Evolutionary conservation across 2,113 vertebrate genomes (phyloP), one percentile per base, ranked within the genome.

Genomic region (Camelus dromedarius): DNA sequence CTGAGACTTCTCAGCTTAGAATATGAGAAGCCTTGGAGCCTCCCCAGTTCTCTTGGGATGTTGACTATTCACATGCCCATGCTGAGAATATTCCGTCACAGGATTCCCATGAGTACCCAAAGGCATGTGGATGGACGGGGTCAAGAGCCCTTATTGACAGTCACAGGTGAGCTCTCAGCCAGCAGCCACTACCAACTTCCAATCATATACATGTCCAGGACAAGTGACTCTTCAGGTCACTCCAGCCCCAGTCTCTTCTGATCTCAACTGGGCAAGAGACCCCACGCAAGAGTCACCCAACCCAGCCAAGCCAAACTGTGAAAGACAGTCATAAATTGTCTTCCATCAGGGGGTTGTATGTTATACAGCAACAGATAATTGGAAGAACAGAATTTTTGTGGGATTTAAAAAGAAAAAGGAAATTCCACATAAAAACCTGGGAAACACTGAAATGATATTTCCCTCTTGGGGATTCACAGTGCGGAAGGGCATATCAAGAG

Each of bases 401-500:
- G 18, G 56, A 64, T 82, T 88, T 3, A 26, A 35, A 82, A 70
- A 66, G 42, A 85, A 58, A 80, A 89, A 56, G 12, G 6, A 56
- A 76, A 0, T 38, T 52, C 20, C 24, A 15, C 48, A 35, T 24
- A 56, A 24, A 60, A 26, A 30, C 35, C 70, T n/a, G 16, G 13
- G 30, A 93, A 92, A 93, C 9, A 83, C 12, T 90, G 22, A 89
- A 93, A 64, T 50, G 64, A 16, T 64, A 42, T 60, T 76, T 93
- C 38, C 24, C 28, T 96, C 14, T 64, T 30, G 5, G 38, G 93
- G 62, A 66, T 5, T 86, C 60, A 69, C 7, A 42, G 15, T 50
- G 7, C 32, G 0, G 73, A 60, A 84, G 2, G 69, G 8, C 20
- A 26, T 86, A 82, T 48, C 48, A 87, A 90, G 11, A 50, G 19